Evolutionary conservation across 2,888 invertebrate genomes (phyloP).

Genomic region (Trachelus stipa): DNA sequence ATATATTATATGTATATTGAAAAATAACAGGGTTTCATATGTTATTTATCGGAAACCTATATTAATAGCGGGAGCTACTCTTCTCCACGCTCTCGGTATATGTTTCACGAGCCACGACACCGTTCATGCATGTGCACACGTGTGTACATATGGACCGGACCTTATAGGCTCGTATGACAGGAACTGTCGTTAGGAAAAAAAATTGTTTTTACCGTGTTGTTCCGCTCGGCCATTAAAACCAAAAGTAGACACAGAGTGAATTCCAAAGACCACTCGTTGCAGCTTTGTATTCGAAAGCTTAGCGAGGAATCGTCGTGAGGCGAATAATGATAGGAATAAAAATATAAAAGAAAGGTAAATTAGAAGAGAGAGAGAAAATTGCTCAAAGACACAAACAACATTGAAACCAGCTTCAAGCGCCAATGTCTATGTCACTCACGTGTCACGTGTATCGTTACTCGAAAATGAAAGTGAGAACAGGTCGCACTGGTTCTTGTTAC

Average conservation of each 20-base stretch:
- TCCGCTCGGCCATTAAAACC: neutral
- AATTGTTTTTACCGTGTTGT: neutral
- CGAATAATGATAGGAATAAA: neutral
- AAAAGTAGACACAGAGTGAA: neutral
- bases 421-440: neutral
- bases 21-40: neutral
- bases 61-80: neutral
- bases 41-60: slow-evolving; percentile 6
- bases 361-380: neutral
- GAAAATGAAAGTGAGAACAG: neutral
- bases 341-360: neutral
- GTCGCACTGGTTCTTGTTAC: neutral
- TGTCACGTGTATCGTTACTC: neutral
- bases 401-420: neutral
- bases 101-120: neutral
- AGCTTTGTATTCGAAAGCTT: neutral
- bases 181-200: neutral
- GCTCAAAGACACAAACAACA: neutral
- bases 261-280: neutral
- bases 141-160: neutral
- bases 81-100: neutral
- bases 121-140: neutral
- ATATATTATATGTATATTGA: neutral
- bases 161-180: neutral
- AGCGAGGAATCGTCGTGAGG: neutral